A percentile compares a stretch with the other conserved stretches of the same genome.
phyloP scores from a whole-genome alignment of 2,113 vertebrate genomes.

The Coptodon rendalli region DNA sequence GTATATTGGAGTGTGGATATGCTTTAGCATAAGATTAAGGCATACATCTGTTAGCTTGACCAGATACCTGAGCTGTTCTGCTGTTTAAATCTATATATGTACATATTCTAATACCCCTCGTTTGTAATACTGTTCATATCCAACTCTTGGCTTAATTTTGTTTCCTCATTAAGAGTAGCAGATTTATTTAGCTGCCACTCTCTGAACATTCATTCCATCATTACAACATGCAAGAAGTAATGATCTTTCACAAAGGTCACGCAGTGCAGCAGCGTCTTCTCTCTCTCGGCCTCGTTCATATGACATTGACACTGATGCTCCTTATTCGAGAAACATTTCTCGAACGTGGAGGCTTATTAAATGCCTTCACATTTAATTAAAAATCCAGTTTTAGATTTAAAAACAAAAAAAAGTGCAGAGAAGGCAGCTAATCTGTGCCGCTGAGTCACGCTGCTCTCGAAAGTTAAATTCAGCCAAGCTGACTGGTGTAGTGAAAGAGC shows the following conservation, averaged over 20 bases:
- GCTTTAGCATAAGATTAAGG: background rate
- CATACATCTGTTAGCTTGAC: background rate
- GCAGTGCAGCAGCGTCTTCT: background rate
- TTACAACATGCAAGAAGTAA: background rate
- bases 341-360: background rate
- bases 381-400: background rate
- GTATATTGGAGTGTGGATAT: background rate
- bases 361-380: conserved; percentile 1
- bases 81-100: background rate
- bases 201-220: background rate
- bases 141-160: background rate
- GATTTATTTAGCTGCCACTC: background rate
- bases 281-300: background rate
- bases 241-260: background rate
- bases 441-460: background rate
- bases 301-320: background rate
- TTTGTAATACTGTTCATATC: background rate
- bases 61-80: background rate
- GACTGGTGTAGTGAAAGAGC: background rate
- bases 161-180: background rate
- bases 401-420: background rate
- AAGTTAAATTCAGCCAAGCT: background rate
- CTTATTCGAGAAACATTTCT: background rate
- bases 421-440: background rate
- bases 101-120: background rate